These are phyloP conservation scores for Salvator merianae DNA, from an alignment of 2,113 vertebrate genomes.

Conservation along the genomic window DNA sequence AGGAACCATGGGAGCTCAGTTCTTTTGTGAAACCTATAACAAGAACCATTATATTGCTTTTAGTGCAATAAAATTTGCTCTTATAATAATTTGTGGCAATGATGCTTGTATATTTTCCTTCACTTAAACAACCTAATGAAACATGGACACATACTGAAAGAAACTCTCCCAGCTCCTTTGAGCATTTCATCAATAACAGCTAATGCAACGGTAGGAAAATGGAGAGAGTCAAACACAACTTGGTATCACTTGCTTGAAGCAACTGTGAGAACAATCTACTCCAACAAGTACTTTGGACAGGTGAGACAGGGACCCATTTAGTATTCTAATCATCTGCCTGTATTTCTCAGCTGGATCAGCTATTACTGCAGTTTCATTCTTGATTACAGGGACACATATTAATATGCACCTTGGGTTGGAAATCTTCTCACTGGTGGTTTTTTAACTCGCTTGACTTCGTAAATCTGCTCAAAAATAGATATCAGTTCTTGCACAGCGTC, in stretches of 20 bases:
- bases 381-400: neutral
- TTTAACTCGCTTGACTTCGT: constrained; percentile 64
- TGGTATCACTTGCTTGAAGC: too few relatives aligned
- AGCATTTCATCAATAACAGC: neutral
- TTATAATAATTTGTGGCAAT: neutral
- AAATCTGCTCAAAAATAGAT: constrained; percentile 72
- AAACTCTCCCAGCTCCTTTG: neutral
- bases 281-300: too few relatives aligned
- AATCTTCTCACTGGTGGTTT: constrained; percentile 27
- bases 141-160: neutral
- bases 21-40: neutral
- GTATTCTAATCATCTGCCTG: too few relatives aligned
- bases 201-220: too few relatives aligned
- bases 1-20: neutral
- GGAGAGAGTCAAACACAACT: too few relatives aligned
- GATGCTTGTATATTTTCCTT: neutral
- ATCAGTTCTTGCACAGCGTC: constrained; percentile 78
- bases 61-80: neutral
- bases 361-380: neutral
- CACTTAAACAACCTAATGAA: neutral
- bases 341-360: too few relatives aligned
- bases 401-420: constrained; percentile 58
- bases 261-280: too few relatives aligned
- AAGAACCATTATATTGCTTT: neutral
- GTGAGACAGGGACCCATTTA: too few relatives aligned